phyloP scores from a whole-genome alignment of 2,888 invertebrate genomes.

The Spicauda simplicius region DNA sequence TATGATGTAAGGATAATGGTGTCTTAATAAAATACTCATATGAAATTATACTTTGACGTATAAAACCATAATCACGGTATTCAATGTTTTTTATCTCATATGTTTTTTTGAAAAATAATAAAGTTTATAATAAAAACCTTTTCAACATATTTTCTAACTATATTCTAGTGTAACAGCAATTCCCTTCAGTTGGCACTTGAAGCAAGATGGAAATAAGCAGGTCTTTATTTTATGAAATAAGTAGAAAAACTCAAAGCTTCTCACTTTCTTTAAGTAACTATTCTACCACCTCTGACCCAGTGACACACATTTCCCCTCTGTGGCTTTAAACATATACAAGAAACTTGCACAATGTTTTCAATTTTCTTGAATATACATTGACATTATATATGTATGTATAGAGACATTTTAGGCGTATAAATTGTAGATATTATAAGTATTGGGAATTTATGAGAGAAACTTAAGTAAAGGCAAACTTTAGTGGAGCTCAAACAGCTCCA shows the following conservation, averaged over 20 bases:
- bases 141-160: neutral
- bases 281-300: conserved; percentile 22
- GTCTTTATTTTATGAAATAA: conserved; percentile 6
- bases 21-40: too few relatives aligned
- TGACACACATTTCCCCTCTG: conserved; percentile 18
- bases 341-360: conserved; percentile 14
- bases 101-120: too few relatives aligned
- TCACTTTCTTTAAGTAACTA: conserved; percentile 23
- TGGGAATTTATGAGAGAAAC: too few relatives aligned
- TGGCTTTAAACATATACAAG: conserved; percentile 20
- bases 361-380: conserved; percentile 8
- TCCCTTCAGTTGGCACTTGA: neutral
- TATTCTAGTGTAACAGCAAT: neutral
- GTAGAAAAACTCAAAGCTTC: conserved; percentile 17
- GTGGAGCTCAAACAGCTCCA: too few relatives aligned
- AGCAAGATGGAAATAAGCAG: neutral
- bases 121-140: neutral
- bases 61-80: too few relatives aligned
- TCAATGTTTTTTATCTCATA: too few relatives aligned
- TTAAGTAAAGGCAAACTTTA: too few relatives aligned
- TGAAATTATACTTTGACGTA: too few relatives aligned
- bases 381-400: neutral
- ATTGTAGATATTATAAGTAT: too few relatives aligned
- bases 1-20: too few relatives aligned
- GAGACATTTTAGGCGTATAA: neutral